These are phyloP conservation scores for Graptemys geographica DNA, from an alignment of 2,797 vertebrate species.

Conservation along the genomic window DNA sequence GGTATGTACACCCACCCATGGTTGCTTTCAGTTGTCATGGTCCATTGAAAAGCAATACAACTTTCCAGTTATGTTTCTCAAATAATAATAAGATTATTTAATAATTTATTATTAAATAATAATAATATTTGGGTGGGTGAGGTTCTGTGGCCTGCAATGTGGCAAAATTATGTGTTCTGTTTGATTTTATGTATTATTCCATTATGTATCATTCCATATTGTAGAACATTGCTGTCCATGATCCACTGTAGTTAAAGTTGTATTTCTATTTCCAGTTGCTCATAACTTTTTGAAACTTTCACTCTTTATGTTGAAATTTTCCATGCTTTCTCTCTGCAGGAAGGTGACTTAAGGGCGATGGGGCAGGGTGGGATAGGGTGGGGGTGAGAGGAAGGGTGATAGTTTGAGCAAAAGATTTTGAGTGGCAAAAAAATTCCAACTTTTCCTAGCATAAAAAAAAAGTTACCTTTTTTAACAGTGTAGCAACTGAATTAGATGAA, in stretches of 20 bases:
- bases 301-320: not conserved
- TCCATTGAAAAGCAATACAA: not conserved
- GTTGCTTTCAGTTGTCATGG: no score
- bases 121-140: no score
- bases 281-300: not conserved
- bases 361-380: no score
- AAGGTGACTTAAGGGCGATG: not conserved
- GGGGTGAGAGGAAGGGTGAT: not conserved
- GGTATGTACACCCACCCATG: not conserved
- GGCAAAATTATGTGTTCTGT: not conserved
- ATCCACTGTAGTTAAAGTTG: not conserved
- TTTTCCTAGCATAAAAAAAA: not conserved
- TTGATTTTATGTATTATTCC: not conserved
- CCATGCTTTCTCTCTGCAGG: not conserved
- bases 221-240: not conserved
- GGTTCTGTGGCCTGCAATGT: no score
- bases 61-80: not conserved
- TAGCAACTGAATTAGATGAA: not conserved
- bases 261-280: not conserved
- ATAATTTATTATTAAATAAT: no score
- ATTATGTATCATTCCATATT: not conserved
- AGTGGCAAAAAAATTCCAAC: not conserved
- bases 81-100: no score
- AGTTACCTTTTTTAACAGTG: not conserved
- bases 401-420: not conserved